Conservation (phyloP, 1,140 invertebrate species). For the Meloidogyne floridensis region DNA sequence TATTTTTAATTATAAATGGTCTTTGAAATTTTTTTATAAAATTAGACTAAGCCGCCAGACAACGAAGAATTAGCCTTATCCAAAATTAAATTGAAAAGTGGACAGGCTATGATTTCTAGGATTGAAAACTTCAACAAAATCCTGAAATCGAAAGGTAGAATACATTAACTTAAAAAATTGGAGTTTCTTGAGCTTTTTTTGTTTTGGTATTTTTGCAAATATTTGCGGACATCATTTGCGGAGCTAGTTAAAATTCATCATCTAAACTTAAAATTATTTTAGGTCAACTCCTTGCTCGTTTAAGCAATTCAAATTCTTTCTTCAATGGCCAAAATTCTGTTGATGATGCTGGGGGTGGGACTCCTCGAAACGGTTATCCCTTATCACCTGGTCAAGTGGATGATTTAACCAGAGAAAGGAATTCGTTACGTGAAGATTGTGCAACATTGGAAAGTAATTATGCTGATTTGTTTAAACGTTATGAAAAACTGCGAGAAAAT, state of each 20-base stretch:
- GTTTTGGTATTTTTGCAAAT: neutral
- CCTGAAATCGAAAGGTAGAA: neutral
- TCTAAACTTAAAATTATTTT: neutral
- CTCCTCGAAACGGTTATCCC: neutral
- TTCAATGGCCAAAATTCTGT: neutral
- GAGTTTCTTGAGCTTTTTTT: neutral
- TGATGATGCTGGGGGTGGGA: neutral
- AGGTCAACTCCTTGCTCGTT: neutral
- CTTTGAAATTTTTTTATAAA: neutral
- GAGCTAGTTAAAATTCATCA: neutral
- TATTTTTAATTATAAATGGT: too few relatives aligned
- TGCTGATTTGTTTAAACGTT: slow-evolving; percentile 34
- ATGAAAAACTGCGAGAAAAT: slow-evolving; percentile 40
- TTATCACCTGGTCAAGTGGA: slow-evolving; percentile 29
- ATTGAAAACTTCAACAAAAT: slow-evolving; percentile 19
- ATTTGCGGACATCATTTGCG: slow-evolving; percentile 1
- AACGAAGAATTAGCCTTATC: slow-evolving; percentile 34
- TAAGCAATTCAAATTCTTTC: neutral
- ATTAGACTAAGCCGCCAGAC: slow-evolving; percentile 32
- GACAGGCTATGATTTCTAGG: neutral
- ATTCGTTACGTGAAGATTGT: slow-evolving; percentile 33
- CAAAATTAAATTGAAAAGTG: slow-evolving; percentile 35
- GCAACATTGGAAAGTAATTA: slow-evolving; percentile 35
- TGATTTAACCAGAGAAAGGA: slow-evolving; percentile 32
- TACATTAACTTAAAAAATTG: neutral